These are phyloP conservation scores for Exaiptasia diaphana DNA, from an alignment of 64 coral and sea anemone species.

Conservation along the genomic window DNA sequence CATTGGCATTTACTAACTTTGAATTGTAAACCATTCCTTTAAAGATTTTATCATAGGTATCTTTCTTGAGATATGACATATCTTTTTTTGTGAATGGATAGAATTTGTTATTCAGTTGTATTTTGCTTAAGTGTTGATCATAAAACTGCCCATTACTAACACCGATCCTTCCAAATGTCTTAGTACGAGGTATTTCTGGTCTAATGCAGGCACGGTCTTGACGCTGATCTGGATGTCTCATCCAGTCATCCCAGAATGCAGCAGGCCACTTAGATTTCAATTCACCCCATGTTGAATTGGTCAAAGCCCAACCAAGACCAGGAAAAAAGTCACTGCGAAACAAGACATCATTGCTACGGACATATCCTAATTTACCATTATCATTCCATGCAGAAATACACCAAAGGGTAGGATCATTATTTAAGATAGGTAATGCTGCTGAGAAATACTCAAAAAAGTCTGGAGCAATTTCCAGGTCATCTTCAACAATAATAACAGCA, in stretches of 20 bases:
- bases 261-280: constrained; percentile 66
- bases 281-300: constrained; percentile 65
- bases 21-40: constrained; percentile 45
- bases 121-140: constrained; percentile 66
- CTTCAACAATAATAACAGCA: constrained; percentile 84
- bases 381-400: constrained; percentile 91
- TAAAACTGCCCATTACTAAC: constrained; percentile 76
- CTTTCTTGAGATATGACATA: constrained; percentile 71
- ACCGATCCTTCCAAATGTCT: constrained; percentile 68
- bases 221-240: constrained; percentile 75
- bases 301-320: constrained; percentile 86
- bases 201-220: constrained; percentile 65
- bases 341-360: constrained; percentile 66
- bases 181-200: constrained; percentile 79
- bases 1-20: constrained; percentile 21
- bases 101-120: constrained; percentile 61
- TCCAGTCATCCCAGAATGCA: constrained; percentile 93
- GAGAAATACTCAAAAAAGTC: constrained; percentile 93
- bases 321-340: constrained; percentile 87
- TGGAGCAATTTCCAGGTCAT: constrained; percentile 80
- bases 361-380: constrained; percentile 62
- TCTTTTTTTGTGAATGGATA: constrained; percentile 64
- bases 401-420: constrained; percentile 80
- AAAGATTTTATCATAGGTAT: constrained; percentile 58
- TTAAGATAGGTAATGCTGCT: constrained; percentile 52